Conservation (phyloP, 2,888 invertebrate genomes). For the Lycophotia porphyrea region DNA sequence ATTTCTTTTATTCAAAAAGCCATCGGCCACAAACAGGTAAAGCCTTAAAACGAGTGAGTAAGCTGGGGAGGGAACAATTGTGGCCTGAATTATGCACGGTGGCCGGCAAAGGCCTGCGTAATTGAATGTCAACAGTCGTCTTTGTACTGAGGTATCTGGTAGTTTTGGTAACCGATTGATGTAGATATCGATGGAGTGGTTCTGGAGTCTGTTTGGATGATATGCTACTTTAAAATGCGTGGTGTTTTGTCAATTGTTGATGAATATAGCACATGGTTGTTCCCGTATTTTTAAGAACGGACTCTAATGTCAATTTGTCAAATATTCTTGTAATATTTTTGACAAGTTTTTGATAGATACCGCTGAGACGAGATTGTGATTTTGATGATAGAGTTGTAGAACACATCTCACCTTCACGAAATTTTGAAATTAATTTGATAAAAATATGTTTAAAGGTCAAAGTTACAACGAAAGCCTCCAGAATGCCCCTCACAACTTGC, state of each 20-base stretch:
- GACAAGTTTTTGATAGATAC: too few species aligned
- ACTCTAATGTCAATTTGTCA: background rate
- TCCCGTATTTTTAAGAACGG: background rate
- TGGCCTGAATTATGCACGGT: conserved; percentile 66
- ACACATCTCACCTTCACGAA: too few species aligned
- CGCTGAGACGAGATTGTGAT: too few species aligned
- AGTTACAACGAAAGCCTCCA: background rate
- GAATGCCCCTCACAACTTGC: background rate
- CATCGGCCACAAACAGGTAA: conserved; percentile 40
- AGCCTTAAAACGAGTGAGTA: conserved; percentile 63
- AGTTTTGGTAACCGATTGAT: background rate
- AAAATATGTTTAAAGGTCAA: too few species aligned
- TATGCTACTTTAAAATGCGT: background rate
- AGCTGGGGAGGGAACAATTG: conserved; percentile 68
- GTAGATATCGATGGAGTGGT: background rate
- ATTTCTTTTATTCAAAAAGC: conserved; percentile 54
- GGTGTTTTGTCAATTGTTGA: background rate
- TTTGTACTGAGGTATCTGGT: conserved; percentile 36
- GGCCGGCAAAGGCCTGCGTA: conserved; percentile 62
- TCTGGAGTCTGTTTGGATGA: background rate
- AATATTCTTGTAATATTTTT: too few species aligned
- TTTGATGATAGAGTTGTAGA: background rate
- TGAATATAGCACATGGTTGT: background rate
- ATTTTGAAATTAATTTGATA: too few species aligned
- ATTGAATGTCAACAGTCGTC: conserved; percentile 73